Evolutionary conservation across 1,140 invertebrate genomes (phyloP), one percentile per base, ranked within the genome.

Genomic region (Zaprionus africanus): DNA sequence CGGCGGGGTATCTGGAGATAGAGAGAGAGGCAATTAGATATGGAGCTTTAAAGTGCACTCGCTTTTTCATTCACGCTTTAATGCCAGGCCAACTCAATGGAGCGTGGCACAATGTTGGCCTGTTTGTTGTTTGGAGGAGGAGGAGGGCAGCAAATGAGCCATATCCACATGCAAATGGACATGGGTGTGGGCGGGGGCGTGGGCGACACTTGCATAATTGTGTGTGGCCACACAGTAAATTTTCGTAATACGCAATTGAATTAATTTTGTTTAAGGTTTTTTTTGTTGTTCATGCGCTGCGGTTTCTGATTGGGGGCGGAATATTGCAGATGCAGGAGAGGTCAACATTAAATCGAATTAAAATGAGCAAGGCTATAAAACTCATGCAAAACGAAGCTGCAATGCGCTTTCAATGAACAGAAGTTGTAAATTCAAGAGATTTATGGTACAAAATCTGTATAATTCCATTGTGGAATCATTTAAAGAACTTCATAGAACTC

Each of bases 1-100:
- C 95, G 36, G 97, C 96, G 22, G 96, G 96, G 94, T 97, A 98
- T 94, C 97, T 97, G 15, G 19, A 31, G 34, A 58, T 9, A 9
- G 3, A 34, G 31, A 34, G 9, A 34, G 51, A 46, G 54, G 2
- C 12, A 41, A 57, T 53, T 63, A 46, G 63, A 22, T 56, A 56
- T 58, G 28, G 4, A 28, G 66, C 49, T 69, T 73, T 81, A 64
- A 71, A 88, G 74, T 36, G 62, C 56, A 36, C 36, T 57, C 67
- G 72, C 57, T 62, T 78, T 72, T 78, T 67, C 63, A 65, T 82
- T 82, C 71, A 74, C 78, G 81, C 81, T 70, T 80, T 71, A 86
- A 83, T 79, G 41, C 75, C 69, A 79, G 31, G 58, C 78, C 76
- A 73, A 81, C 73, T 77, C 86, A 78, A 61, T 66, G 76, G 64